Conservation (phyloP, 2,113 vertebrate genomes). For the Eulemur rufifrons region DNA sequence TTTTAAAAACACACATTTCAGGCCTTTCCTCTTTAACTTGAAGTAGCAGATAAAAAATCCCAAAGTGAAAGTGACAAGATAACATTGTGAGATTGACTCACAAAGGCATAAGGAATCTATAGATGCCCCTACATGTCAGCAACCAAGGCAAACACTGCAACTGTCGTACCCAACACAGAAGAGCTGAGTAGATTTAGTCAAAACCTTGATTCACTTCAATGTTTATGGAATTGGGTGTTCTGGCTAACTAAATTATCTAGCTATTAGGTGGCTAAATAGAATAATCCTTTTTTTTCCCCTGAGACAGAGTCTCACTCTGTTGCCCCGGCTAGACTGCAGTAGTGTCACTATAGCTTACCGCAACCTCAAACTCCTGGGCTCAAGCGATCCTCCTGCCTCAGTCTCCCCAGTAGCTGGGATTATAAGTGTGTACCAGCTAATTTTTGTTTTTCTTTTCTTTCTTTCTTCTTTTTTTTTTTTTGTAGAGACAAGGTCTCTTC, state of each 20-base stretch:
- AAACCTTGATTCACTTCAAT: slow-evolving; percentile 16
- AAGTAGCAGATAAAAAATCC: slow-evolving; percentile 64
- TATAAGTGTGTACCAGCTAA: too few relatives aligned
- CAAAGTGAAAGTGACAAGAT: slow-evolving; percentile 58
- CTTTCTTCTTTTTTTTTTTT: too few relatives aligned
- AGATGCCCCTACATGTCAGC: neutral
- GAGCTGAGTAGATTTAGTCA: neutral
- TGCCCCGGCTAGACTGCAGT: too few relatives aligned
- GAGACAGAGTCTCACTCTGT: too few relatives aligned
- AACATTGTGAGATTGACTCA: slow-evolving; percentile 39
- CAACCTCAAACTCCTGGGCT: too few relatives aligned
- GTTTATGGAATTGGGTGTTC: neutral
- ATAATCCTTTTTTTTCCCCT: neutral
- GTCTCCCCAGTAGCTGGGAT: too few relatives aligned
- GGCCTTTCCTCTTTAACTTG: slow-evolving; percentile 56
- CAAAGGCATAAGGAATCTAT: slow-evolving; percentile 22
- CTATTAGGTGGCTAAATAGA: neutral
- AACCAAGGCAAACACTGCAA: neutral
- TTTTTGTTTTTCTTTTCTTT: too few relatives aligned
- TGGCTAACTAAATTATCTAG: neutral
- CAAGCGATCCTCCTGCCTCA: too few relatives aligned
- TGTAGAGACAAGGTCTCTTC: too few relatives aligned
- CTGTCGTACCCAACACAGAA: neutral
- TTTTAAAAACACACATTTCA: slow-evolving; percentile 73
- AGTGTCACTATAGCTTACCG: too few relatives aligned